Conservation (phyloP, 1,140 invertebrate species). For the Lordiphosa mommai region DNA sequence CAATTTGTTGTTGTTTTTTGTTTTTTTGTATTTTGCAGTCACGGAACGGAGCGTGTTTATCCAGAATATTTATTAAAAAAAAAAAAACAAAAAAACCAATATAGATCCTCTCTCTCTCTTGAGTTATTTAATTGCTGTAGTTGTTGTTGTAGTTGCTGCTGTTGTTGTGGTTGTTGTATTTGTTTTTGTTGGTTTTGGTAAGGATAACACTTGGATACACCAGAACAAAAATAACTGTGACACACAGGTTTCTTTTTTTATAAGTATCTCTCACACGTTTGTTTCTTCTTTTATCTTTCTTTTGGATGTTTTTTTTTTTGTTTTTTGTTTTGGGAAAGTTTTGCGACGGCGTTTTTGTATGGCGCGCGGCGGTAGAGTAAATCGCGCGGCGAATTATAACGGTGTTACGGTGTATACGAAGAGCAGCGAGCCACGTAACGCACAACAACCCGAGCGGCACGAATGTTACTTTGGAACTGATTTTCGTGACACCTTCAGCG, state of each 20-base stretch:
- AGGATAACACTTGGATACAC: conserved; percentile 4
- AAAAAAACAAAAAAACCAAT: no score
- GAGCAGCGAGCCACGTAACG: conserved; percentile 48
- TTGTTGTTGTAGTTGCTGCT: conserved; percentile 1
- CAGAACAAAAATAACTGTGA: conserved; percentile 37
- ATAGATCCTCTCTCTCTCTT: conserved; percentile 13
- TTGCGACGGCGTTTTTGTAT: conserved; percentile 14
- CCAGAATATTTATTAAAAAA: neutral
- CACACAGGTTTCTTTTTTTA: conserved; percentile 23
- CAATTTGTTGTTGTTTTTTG: neutral
- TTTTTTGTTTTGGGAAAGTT: conserved; percentile 2
- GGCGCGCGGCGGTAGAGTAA: conserved; percentile 17
- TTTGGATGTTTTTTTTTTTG: conserved; percentile 1
- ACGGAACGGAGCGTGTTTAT: conserved; percentile 7
- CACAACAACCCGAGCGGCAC: conserved; percentile 66
- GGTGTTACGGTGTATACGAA: conserved; percentile 20
- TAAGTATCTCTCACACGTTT: conserved; percentile 9
- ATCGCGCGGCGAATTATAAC: conserved; percentile 32
- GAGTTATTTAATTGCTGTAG: neutral
- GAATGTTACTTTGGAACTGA: conserved; percentile 69
- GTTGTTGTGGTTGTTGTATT: conserved; percentile 23
- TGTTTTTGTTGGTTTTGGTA: conserved; percentile 10
- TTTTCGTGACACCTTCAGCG: conserved; percentile 63
- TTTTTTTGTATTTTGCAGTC: conserved; percentile 6
- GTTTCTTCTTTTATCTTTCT: conserved; percentile 1